A percentile compares a stretch with the other conserved stretches of the same genome.
Conservation (phyloP, 2,113 vertebrate species). For the Saccopteryx leptura region DNA sequence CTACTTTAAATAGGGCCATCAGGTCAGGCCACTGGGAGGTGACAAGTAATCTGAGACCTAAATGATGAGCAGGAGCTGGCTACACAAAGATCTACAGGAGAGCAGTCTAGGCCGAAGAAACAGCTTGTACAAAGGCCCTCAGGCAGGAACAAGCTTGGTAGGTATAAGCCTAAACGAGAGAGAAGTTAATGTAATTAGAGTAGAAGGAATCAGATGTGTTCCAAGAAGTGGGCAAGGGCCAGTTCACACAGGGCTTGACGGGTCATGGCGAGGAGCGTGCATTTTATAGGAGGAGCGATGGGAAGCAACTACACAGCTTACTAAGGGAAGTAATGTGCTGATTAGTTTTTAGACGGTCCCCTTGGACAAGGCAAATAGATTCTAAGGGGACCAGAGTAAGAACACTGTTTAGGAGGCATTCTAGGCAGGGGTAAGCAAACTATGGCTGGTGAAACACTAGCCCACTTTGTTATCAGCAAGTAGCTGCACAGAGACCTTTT, state of each 20-base stretch:
- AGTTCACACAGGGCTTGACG: fast-evolving
- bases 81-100: not conserved
- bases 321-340: not conserved
- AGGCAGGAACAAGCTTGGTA: not conserved
- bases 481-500: not conserved
- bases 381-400: not conserved
- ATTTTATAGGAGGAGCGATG: not conserved
- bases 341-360: not conserved
- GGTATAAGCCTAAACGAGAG: not conserved
- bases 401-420: not conserved
- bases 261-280: not conserved
- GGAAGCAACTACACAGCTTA: not conserved
- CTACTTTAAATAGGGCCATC: not conserved
- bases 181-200: fast-evolving
- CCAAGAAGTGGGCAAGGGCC: not conserved
- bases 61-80: not conserved
- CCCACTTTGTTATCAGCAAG: no score
- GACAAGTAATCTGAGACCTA: not conserved
- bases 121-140: not conserved
- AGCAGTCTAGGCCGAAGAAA: not conserved
- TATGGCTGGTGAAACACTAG: not conserved
- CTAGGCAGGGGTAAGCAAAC: not conserved
- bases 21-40: not conserved
- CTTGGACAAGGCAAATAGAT: not conserved
- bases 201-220: not conserved